Percentiles rank a stretch among this genome's conserved stretches.
phyloP scores from a whole-genome alignment of 2,113 vertebrate species.

The Bothrops jararaca region DNA sequence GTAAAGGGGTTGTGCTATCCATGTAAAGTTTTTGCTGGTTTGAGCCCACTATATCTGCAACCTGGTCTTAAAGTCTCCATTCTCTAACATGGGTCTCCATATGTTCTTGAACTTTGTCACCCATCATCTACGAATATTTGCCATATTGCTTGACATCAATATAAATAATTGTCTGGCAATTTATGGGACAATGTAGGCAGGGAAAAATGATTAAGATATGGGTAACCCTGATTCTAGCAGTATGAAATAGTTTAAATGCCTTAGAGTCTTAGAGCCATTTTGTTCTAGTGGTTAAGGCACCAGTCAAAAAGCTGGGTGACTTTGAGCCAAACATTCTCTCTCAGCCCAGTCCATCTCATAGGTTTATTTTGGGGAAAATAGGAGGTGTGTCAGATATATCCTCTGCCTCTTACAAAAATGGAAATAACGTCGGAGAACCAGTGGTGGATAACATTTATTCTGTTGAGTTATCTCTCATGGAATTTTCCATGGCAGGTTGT shows the following conservation, averaged over 20 bases:
- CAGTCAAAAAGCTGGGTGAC: not conserved
- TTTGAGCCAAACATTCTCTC: not conserved
- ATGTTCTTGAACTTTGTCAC: not conserved
- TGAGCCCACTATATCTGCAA: not conserved
- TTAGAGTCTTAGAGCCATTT: not conserved
- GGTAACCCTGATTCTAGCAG: not conserved
- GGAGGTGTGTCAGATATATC: not conserved
- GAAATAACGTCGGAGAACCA: not conserved
- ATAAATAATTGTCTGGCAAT: not conserved
- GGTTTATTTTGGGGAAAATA: not conserved
- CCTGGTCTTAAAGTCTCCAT: not conserved
- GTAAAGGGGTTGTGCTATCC: not conserved
- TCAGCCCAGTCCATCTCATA: not conserved
- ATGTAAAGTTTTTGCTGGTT: not conserved
- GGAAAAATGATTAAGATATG: not conserved
- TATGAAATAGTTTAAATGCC: not conserved
- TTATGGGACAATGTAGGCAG: not conserved
- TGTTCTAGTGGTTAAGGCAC: not conserved
- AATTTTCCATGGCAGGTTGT: not conserved
- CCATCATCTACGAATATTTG: not conserved
- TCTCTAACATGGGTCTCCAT: not conserved
- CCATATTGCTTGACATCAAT: not conserved
- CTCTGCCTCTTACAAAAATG: not conserved
- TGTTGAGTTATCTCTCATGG: not conserved
- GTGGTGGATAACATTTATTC: not conserved